These are phyloP conservation scores for Caenorhabditis wallacei DNA, from an alignment of 2,888 invertebrate species.

Conservation along the genomic window DNA sequence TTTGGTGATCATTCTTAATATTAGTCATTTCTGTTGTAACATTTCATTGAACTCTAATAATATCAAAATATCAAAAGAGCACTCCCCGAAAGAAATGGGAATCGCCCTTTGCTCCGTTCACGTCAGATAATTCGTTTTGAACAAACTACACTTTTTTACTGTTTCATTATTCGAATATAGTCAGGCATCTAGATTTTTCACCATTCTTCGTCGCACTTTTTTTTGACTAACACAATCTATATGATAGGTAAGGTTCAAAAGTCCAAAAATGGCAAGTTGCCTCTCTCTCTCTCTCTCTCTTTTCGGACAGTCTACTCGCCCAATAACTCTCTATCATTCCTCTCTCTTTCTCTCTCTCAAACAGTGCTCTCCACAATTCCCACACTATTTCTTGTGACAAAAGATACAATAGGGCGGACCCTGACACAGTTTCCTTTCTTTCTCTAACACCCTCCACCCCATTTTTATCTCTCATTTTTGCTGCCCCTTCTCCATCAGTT, in stretches of 20 bases:
- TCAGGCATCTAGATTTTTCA: too few species aligned
- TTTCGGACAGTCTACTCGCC: constrained; percentile 1
- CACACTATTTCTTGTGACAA: constrained; percentile 9
- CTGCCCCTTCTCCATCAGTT: not conserved
- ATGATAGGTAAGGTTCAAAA: constrained; percentile 16
- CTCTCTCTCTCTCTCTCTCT: not conserved
- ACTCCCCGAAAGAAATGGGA: constrained; percentile 28
- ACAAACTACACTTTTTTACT: too few species aligned
- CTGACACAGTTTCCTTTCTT: constrained; percentile 14
- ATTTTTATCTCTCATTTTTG: constrained; percentile 1
- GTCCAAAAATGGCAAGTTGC: constrained; percentile 28
- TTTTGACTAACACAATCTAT: too few species aligned
- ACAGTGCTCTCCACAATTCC: constrained; percentile 23
- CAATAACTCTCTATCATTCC: constrained; percentile 9
- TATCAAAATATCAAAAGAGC: constrained; percentile 32
- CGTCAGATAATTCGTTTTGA: constrained; percentile 27
- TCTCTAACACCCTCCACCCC: constrained; percentile 6
- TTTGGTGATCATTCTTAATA: not conserved
- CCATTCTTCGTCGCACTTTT: too few species aligned
- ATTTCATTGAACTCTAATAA: not conserved
- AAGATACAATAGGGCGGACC: constrained; percentile 29
- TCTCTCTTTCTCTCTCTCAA: constrained; percentile 20
- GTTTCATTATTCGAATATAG: too few species aligned
- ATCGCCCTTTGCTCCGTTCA: constrained; percentile 49
- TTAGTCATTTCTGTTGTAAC: not conserved